Evolutionary conservation across 2,888 invertebrate species (phyloP).

Genomic region (Tachystola acroxantha): DNA sequence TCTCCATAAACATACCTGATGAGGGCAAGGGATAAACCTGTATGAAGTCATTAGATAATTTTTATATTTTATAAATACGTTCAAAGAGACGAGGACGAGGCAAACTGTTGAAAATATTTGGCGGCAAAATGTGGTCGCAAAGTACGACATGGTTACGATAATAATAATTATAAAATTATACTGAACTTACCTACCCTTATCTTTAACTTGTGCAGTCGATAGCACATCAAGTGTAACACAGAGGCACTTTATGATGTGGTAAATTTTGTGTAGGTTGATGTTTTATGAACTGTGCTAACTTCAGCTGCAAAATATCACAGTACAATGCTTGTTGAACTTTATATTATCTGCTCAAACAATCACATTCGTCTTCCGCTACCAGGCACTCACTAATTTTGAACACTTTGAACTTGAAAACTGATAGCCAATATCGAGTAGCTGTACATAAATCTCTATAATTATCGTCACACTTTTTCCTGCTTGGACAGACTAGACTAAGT

Average conservation of each 20-base stretch:
- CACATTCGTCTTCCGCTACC: slow-evolving; percentile 60
- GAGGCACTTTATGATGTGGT: too few species aligned
- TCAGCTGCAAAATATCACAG: slow-evolving; percentile 4
- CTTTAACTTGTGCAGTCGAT: too few species aligned
- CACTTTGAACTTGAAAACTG: slow-evolving; percentile 4
- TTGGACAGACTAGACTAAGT: too few species aligned
- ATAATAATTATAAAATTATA: not conserved
- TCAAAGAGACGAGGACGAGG: slow-evolving; percentile 29
- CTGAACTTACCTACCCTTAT: not conserved
- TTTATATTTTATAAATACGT: slow-evolving; percentile 29
- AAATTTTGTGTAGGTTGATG: too few species aligned
- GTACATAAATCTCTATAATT: not conserved
- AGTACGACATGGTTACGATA: not conserved
- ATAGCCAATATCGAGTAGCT: too few species aligned
- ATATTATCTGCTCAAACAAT: slow-evolving; percentile 43
- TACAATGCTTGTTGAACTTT: slow-evolving; percentile 17
- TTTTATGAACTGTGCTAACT: slow-evolving; percentile 7
- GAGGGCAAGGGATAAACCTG: slow-evolving; percentile 72
- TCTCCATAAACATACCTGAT: slow-evolving; percentile 78
- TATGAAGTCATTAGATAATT: slow-evolving; percentile 27
- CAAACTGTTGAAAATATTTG: slow-evolving; percentile 20
- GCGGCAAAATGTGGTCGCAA: slow-evolving; percentile 20
- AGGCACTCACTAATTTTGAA: slow-evolving; percentile 31
- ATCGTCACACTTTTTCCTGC: slow-evolving; percentile 4
- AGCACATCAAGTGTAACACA: too few species aligned